These are phyloP conservation scores for Ornithorhynchus anatinus DNA, from an alignment of 2,113 vertebrate species.

Conservation along the genomic window DNA sequence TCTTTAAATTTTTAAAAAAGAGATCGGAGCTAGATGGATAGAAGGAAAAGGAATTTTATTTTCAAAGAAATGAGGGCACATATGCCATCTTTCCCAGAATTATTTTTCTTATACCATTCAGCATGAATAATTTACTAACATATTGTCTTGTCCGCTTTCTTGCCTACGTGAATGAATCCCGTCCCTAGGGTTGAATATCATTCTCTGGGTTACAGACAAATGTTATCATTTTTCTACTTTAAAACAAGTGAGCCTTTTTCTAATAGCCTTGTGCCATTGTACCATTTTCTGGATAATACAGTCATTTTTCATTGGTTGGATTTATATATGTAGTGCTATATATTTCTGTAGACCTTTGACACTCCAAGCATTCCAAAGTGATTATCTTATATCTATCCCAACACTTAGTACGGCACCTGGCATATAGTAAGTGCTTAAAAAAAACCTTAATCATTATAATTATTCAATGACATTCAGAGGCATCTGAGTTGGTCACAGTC, in stretches of 20 bases:
- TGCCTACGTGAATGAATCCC: background rate
- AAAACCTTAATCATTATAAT: no score
- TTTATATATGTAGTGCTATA: background rate
- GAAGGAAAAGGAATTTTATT: background rate
- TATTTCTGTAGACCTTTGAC: background rate
- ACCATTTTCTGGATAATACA: background rate
- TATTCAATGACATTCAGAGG: no score
- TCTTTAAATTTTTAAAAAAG: no score
- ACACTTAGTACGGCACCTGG: no score
- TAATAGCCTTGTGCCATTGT: background rate
- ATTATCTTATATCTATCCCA: no score
- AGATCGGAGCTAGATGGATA: no score
- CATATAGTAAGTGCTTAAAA: no score
- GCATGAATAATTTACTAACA: constrained; percentile 36
- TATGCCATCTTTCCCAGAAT: constrained; percentile 12
- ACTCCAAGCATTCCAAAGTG: no score
- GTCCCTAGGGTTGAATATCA: background rate
- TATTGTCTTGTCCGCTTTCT: background rate
- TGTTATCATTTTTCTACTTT: background rate
- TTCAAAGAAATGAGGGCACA: constrained; percentile 13
- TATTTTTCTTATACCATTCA: constrained; percentile 6
- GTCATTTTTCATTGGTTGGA: background rate
- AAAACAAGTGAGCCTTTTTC: background rate
- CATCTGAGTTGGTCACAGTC: no score
- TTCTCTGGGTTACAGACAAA: background rate